phyloP scores from a whole-genome alignment of 2,797 vertebrate genomes.

The Hoplostethus atlanticus region DNA sequence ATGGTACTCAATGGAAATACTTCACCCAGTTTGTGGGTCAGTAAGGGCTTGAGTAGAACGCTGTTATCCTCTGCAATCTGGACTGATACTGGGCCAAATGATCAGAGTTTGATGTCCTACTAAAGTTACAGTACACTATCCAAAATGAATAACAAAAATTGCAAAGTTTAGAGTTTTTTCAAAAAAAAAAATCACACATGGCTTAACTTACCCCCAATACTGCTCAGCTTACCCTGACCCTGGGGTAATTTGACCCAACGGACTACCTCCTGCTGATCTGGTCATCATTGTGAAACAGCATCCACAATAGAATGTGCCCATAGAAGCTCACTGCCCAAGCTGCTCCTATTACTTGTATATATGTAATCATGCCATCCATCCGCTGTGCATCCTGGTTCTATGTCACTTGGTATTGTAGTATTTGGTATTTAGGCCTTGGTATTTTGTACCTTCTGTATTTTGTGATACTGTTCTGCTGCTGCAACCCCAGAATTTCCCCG shows the following conservation, averaged over 20 bases:
- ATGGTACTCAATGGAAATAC: too few species aligned
- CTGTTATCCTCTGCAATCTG: too few species aligned
- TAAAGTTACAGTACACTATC: conserved; percentile 50
- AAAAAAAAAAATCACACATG: conserved; percentile 41
- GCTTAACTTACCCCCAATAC: not conserved
- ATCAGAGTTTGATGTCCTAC: conserved; percentile 14
- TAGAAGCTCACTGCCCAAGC: not conserved
- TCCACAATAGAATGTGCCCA: conserved; percentile 12
- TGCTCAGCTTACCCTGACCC: conserved; percentile 56
- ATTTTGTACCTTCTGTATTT: too few species aligned
- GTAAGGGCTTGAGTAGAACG: too few species aligned
- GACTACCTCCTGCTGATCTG: conserved; percentile 40
- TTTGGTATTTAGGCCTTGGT: too few species aligned
- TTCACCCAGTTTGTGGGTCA: too few species aligned
- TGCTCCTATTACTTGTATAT: too few species aligned
- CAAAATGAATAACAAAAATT: conserved; percentile 28
- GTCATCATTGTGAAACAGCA: conserved; percentile 53
- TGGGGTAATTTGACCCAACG: conserved; percentile 58
- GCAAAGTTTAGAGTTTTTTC: conserved; percentile 50
- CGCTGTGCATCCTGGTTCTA: too few species aligned
- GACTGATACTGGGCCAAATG: conserved; percentile 33
- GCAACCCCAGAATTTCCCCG: too few species aligned
- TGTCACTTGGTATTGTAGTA: too few species aligned
- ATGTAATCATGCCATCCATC: too few species aligned
- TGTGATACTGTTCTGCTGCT: too few species aligned